Base-by-base conservation (phyloP, 2,113 vertebrate genomes). In the Pluvialis apricaria region DNA sequence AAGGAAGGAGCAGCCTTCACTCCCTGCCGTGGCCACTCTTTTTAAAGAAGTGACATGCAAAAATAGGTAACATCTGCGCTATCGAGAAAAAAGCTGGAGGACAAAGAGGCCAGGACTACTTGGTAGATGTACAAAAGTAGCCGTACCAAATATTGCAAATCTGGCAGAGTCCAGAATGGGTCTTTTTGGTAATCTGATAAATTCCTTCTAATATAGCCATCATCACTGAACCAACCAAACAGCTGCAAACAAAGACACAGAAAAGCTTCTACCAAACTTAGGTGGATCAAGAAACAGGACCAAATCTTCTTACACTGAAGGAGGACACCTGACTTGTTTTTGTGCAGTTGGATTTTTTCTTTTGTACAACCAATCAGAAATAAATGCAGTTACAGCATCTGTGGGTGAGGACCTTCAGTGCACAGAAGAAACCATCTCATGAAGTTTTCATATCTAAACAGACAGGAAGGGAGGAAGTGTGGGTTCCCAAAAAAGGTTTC, bases 401-500 rank as follows among this genome's bases (percentile, higher is more conserved):
- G 38, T 0, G 7, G 81, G 62, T 20, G 16, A 96, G 85, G 72
- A 68, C 38, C 61, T 88, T 78, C 77, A 51, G 58, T 38, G 64
- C n/a, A 34, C 42, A 52, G 80, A 78, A 86, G 69, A 92, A 92
- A 82, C 0, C 40, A 77, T 66, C 87, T 92, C 62, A 62, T 82
- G 66, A 94, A 86, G 89, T 87, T 96, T 94, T 92, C 45, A 14
- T 82, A 91, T 79, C 86, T 85, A 96, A 97, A 75, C 66, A 94
- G 90, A 73, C 31, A 95, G 91, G 70, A 89, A 90, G 26, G 66
- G 66, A 94, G 86, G 92, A 89, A 89, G 70, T 81, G 91, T 91
- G 86, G 49, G 34, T 15, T 96, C 88, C 91, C 86, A 91, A 93
- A 93, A 96, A 94, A 84, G 83, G 92, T 92, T 97, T 96, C 65